Base-by-base conservation (phyloP, 2,797 vertebrate species). In the Heterohyrax brucei region DNA sequence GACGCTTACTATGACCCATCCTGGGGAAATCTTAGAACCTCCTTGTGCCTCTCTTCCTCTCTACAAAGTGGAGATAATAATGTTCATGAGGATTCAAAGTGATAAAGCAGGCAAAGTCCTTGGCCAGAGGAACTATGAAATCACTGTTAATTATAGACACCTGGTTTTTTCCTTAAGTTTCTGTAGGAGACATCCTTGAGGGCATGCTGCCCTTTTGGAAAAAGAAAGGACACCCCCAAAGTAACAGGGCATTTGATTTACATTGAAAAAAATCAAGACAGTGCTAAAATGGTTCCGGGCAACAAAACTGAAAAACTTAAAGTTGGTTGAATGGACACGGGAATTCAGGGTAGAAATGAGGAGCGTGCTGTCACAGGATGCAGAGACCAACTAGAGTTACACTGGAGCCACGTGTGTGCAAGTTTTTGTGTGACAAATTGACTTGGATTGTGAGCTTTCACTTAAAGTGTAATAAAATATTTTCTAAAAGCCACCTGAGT, bases 161-260 rank as follows among this genome's bases (percentile, higher is more conserved):
- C 88, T 33, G 73, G 13, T 16, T 59, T 59, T 59, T 2, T 26
- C 16, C 62, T 79, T 92, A 64, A 88, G 92, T 93, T 94, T 86
- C n/a, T 94, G 4, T 33, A 80, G 53, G 70, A 89, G 56, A 75
- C 59, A 39, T 72, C n/a, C 79, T 76, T 44, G 33, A 95, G 30
- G 77, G 24, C 13, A 75, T 46, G 12, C 24, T 93, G 46, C 39
- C 64, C 14, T 22, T 87, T 59, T 83, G 48, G 44, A 91, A 68
- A 93, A 85, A 19, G 1, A 1, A 2, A 9, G 2, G 10, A 0
- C 7, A 19, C 26, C 10, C 7, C 30, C 13, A 59, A 64, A 80
- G 3, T 59, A 48, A 61, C 2, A 70, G 53, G 24, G 4, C 68
- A n/a, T 78, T 92, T 78, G 7, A 68, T 75, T 89, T 75, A 48